Conservation (phyloP, 2,113 vertebrate genomes). For the Synodontis membranacea region DNA sequence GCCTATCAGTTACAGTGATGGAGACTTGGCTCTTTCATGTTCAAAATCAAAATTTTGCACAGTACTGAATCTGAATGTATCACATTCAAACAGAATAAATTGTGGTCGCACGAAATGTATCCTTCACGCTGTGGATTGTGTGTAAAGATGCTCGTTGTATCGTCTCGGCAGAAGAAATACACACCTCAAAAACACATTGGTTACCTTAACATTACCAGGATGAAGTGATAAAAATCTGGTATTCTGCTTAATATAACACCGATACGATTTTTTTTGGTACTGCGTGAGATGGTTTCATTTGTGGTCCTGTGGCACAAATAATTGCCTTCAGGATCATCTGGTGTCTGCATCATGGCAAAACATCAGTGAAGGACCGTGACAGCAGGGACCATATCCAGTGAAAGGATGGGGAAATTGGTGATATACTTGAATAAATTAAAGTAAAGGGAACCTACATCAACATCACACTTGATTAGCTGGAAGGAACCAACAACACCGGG, state of each 20-base stretch:
- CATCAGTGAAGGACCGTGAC: neutral
- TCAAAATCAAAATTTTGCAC: neutral
- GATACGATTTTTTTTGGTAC: neutral
- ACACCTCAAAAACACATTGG: neutral
- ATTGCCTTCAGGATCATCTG: neutral
- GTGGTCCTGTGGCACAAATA: neutral
- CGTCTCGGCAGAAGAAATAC: neutral
- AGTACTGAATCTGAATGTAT: no score
- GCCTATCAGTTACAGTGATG: neutral
- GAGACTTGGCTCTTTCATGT: neutral
- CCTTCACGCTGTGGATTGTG: no score
- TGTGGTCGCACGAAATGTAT: no score
- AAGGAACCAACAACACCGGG: neutral
- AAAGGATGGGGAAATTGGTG: neutral
- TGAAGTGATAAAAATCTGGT: neutral
- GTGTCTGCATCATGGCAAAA: neutral
- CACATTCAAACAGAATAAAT: no score
- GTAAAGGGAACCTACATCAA: no score
- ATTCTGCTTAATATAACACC: neutral
- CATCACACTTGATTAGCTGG: no score
- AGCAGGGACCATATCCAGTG: neutral
- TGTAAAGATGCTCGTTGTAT: neutral
- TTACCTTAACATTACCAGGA: neutral
- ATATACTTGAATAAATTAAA: neutral
- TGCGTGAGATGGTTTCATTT: neutral